A percentile compares a stretch with the other conserved stretches of the same genome.
Conservation (phyloP, 2,888 invertebrate genomes). For the Nebria brevicollis region DNA sequence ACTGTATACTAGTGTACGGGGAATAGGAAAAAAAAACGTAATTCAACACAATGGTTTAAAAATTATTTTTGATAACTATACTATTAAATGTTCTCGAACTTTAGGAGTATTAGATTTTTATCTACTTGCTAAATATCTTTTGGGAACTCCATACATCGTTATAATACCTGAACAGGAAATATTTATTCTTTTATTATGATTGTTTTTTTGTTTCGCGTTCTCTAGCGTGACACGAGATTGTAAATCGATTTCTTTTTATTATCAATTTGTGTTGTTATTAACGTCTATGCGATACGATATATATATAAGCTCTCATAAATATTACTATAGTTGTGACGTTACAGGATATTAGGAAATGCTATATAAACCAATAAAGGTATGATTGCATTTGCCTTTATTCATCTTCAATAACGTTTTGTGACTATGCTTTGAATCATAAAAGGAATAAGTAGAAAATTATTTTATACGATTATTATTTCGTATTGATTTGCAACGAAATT, state of each 20-base stretch:
- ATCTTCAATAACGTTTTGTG: not conserved
- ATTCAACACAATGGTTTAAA: too few relatives aligned
- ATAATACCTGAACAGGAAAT: not conserved
- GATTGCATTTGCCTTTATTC: not conserved
- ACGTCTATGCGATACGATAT: not conserved
- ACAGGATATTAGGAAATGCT: not conserved
- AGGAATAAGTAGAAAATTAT: not conserved
- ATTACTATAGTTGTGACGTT: not conserved
- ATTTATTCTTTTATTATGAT: not conserved
- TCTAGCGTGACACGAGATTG: not conserved
- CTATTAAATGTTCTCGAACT: too few relatives aligned
- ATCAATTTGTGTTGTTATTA: not conserved
- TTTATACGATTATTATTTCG: not conserved
- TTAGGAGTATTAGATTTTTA: too few relatives aligned
- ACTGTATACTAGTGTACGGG: not conserved
- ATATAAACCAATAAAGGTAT: not conserved
- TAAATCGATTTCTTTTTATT: not conserved
- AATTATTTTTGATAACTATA: too few relatives aligned
- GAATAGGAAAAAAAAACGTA: too few relatives aligned
- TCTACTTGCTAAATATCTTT: too few relatives aligned
- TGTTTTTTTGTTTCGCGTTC: not conserved
- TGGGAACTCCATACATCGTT: not conserved
- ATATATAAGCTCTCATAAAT: not conserved
- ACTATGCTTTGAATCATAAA: not conserved
- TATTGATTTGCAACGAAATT: not conserved